phyloP scores from a whole-genome alignment of 1,140 invertebrate genomes.

The Bombus soroeensis region DNA sequence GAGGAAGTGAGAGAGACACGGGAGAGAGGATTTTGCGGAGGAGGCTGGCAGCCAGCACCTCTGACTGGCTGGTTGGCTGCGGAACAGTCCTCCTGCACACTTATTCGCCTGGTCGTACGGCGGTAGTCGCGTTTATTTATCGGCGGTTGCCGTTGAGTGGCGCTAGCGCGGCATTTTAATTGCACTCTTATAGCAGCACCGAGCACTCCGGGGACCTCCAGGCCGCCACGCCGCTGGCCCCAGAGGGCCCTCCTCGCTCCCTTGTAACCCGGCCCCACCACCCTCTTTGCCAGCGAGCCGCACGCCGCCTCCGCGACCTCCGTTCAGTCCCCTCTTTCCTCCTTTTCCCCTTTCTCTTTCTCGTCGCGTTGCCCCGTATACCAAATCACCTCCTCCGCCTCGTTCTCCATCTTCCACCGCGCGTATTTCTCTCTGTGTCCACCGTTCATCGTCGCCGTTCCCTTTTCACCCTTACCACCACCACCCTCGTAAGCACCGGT shows the following conservation, averaged over 20 bases:
- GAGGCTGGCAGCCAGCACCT: slow-evolving; percentile 62
- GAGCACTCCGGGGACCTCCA: slow-evolving; percentile 59
- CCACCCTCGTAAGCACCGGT: not conserved
- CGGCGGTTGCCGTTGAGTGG: slow-evolving; percentile 81
- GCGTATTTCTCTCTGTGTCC: slow-evolving; percentile 35
- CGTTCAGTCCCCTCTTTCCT: slow-evolving; percentile 23
- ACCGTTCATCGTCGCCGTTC: slow-evolving; percentile 19
- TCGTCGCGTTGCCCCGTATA: slow-evolving; percentile 65
- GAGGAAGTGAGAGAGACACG: not conserved
- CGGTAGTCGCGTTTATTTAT: slow-evolving; percentile 80
- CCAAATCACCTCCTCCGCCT: slow-evolving; percentile 69
- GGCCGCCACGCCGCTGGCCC: slow-evolving; percentile 48
- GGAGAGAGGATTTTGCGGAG: slow-evolving; percentile 53
- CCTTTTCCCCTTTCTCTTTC: not conserved
- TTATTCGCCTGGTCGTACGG: slow-evolving; percentile 74
- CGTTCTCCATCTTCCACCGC: not conserved
- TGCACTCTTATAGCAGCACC: slow-evolving; percentile 79
- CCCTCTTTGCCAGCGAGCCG: slow-evolving; percentile 13
- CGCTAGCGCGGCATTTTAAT: slow-evolving; percentile 83
- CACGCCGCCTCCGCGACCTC: slow-evolving; percentile 25
- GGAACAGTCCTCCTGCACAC: slow-evolving; percentile 72
- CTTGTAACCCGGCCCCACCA: not conserved
- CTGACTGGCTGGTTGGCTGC: slow-evolving; percentile 61
- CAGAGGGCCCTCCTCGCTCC: slow-evolving; percentile 18
- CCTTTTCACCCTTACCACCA: not conserved